Percentiles rank a stretch among this genome's conserved stretches.
Evolutionary conservation across 2,888 invertebrate genomes (phyloP).

Genomic region (Drosophila helvetica): DNA sequence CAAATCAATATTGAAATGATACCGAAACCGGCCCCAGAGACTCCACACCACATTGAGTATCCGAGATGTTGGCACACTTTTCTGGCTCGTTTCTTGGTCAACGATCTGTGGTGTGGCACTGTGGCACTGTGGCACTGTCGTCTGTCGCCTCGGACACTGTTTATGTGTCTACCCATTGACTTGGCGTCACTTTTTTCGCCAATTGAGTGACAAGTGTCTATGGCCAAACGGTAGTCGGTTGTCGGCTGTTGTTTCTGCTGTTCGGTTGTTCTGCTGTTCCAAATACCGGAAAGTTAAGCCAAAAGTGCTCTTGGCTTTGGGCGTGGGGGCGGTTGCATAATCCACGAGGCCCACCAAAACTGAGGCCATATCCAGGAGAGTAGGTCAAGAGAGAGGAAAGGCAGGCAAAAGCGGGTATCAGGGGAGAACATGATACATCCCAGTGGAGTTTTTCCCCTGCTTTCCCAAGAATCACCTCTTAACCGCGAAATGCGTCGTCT

Average conservation of each 20-base stretch:
- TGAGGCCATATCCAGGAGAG: constrained; percentile 5
- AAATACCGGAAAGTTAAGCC: constrained; percentile 60
- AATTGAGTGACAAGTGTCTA: constrained; percentile 29
- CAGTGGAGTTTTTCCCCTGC: background rate
- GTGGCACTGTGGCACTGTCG: too few relatives aligned
- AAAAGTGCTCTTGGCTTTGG: constrained; percentile 40
- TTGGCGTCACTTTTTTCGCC: constrained; percentile 30
- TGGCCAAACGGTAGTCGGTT: constrained; percentile 21
- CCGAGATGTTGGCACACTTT: constrained; percentile 64
- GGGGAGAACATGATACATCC: background rate
- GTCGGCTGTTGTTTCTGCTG: background rate
- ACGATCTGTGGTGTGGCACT: constrained; percentile 39
- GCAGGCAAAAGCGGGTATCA: background rate
- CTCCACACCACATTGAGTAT: constrained; percentile 55
- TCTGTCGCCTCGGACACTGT: constrained; percentile 19
- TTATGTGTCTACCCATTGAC: constrained; percentile 24
- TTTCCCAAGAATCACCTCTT: background rate
- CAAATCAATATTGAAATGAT: constrained; percentile 15
- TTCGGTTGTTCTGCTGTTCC: constrained; percentile 13
- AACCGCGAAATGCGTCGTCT: background rate
- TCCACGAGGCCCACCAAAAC: constrained; percentile 1
- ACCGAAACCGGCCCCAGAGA: constrained; percentile 42
- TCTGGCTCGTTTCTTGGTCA: constrained; percentile 42
- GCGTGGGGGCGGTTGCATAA: constrained; percentile 36
- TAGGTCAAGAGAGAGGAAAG: background rate